These are phyloP conservation scores for Perccottus glenii DNA, from an alignment of 2,113 vertebrate species.

Conservation along the genomic window DNA sequence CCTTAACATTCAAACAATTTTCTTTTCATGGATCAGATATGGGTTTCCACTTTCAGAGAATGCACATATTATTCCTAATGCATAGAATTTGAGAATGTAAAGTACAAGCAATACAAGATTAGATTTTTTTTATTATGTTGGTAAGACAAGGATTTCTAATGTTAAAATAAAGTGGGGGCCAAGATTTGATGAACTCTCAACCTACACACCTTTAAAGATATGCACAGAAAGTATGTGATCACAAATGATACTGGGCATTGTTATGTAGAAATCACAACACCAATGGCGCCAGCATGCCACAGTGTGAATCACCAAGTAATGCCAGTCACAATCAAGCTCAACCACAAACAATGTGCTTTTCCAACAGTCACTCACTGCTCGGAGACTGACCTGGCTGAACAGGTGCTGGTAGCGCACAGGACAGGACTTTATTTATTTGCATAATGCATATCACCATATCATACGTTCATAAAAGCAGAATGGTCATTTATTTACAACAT, in stretches of 20 bases:
- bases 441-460: background rate
- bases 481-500: background rate
- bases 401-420: conserved; percentile 42
- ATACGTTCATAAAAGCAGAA: no score
- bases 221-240: background rate
- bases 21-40: background rate
- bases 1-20: background rate
- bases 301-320: conserved; percentile 12
- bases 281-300: conserved; percentile 4
- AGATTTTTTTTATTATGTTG: no score
- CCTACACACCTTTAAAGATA: no score
- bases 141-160: no score
- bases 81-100: no score
- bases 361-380: conserved; percentile 22
- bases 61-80: background rate
- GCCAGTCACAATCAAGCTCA: conserved; percentile 20
- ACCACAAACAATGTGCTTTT: conserved; percentile 42
- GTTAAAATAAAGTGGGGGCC: no score
- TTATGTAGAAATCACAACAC: conserved; percentile 18
- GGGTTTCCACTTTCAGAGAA: background rate
- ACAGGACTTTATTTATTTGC: conserved; percentile 31
- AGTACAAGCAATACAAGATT: no score
- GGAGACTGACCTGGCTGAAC: conserved; percentile 10
- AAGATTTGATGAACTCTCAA: no score
- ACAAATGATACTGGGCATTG: background rate